Evolutionary conservation across 2,797 vertebrate genomes (phyloP), one percentile per base, ranked within the genome.

Genomic region (Sebastes vulpes): DNA sequence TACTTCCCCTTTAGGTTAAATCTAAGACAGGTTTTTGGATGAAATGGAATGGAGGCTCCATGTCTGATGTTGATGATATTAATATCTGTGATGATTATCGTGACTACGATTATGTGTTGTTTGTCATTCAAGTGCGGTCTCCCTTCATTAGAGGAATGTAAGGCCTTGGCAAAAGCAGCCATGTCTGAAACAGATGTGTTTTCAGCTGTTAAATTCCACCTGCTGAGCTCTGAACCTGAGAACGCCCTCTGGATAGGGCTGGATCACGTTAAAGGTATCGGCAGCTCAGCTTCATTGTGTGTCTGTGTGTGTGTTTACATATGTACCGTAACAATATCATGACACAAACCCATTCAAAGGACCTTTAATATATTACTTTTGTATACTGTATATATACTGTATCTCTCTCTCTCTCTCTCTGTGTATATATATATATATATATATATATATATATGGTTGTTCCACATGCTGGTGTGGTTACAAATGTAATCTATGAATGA

Each of bases 151-250:
- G 97, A 98, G 77, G 97, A 98, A 79, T 98, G 98, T 78, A 84
- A 90, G 82, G 84, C 21, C 4, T 81, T 98, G 89, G 98, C 98
- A 26, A 96, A 98, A 61, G 82, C 71, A 18, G 92, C 92, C 58
- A 53, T 82, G 63, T 72, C 65, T 21, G 93, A 96, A 1, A 97
- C 96, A 80, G 95, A 98, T 79, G 52, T 96, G 72, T 95, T 98
- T 18, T 96, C 97, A 65, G 95, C 95, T 0, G 92, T 98, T 28
- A 98, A 99, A 77, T 97, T 97, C 88, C 96, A 97, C 50, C 94
- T 99, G 53, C 91, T 99, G 89, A 97, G 97, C 89, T 61, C 93
- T 42, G 97, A 98, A 81, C 98, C 98, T 4, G 97, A 99, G 82
- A 96, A 94, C 11, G 98, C 97, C 29, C 97, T 99, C 23, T 92